A percentile compares a stretch with the other conserved stretches of the same genome.
phyloP scores from a whole-genome alignment of 2,888 invertebrate genomes.

The Acanthosepion esculentum region DNA sequence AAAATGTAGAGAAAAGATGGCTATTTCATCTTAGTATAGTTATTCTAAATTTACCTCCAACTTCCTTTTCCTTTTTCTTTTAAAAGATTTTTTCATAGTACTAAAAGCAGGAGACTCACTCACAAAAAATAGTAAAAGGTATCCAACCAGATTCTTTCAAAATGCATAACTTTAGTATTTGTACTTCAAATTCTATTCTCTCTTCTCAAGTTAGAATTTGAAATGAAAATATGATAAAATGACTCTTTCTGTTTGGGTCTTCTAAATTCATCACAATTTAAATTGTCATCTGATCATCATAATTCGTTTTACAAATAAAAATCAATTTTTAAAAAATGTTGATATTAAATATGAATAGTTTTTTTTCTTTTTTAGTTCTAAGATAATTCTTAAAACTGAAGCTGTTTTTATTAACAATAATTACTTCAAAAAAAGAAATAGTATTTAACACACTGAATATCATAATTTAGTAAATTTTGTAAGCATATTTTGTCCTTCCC shows the following conservation, averaged over 20 bases:
- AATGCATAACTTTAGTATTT: neutral
- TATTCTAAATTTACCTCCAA: neutral
- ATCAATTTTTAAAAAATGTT: no score
- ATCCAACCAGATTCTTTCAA: neutral
- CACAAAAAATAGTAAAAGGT: neutral
- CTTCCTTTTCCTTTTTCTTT: neutral
- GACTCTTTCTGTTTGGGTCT: no score
- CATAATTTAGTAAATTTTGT: neutral
- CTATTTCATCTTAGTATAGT: neutral
- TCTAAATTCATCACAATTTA: no score
- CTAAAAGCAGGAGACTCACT: neutral
- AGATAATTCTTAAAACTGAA: no score
- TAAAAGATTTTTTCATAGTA: neutral
- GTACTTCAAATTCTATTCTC: neutral
- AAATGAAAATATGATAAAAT: neutral
- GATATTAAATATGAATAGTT: no score
- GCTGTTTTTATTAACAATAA: no score
- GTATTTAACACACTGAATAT: neutral
- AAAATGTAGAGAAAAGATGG: neutral
- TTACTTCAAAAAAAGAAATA: neutral
- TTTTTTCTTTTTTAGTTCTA: no score
- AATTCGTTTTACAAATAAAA: no score
- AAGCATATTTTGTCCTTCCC: neutral
- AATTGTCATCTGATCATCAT: no score
- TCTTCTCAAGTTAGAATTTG: neutral